These are phyloP conservation scores for Nothobranchius furzeri DNA, from an alignment of 2,113 vertebrate species.

Conservation along the genomic window DNA sequence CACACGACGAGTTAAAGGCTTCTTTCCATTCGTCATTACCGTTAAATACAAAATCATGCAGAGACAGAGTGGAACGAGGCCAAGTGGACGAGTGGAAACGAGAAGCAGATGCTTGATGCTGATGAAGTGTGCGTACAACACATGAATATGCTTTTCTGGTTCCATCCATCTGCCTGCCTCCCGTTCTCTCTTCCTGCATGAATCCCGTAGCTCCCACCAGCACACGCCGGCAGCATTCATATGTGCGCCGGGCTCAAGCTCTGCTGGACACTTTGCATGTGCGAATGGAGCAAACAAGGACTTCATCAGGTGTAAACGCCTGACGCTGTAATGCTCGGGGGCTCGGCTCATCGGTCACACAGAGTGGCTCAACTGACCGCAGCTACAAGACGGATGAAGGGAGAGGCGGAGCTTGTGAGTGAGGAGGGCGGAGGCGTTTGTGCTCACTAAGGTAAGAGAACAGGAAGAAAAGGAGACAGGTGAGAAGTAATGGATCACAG, in stretches of 20 bases:
- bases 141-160: conserved; percentile 15
- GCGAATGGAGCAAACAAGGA: conserved; percentile 11
- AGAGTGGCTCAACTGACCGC: conserved; percentile 30
- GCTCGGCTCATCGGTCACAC: conserved; percentile 46
- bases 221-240: not conserved
- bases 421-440: conserved; percentile 17
- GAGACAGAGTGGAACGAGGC: not conserved
- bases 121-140: conserved; percentile 5
- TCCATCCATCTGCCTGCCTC: conserved; percentile 44
- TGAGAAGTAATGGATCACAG: conserved; percentile 14
- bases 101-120: conserved; percentile 24
- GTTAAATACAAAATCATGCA: conserved; percentile 2
- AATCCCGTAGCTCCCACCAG: conserved; percentile 23
- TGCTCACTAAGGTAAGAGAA: conserved; percentile 35
- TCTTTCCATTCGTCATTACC: conserved; percentile 15
- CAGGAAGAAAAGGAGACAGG: conserved; percentile 17
- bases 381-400: conserved; percentile 40
- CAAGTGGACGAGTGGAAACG: conserved; percentile 26
- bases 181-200: conserved; percentile 11
- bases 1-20: conserved; percentile 15
- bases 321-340: conserved; percentile 48
- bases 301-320: conserved; percentile 58
- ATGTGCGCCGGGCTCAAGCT: not conserved
- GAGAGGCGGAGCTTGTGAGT: conserved; percentile 35
- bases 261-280: conserved; percentile 18